Conservation (phyloP, 2,888 invertebrate genomes). For the Acleris sparsana region DNA sequence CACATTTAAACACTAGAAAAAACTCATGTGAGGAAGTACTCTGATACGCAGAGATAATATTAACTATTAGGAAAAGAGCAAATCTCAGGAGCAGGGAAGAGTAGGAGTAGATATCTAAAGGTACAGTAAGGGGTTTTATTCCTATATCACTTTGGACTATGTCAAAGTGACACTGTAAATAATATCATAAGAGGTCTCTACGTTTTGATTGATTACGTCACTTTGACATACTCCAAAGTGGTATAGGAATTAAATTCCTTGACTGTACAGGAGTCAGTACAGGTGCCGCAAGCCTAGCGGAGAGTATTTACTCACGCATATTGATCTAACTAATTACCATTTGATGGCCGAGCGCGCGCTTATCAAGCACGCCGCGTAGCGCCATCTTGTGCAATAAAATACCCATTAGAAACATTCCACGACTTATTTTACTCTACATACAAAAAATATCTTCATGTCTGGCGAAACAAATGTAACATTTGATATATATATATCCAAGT, state of each 20-base stretch:
- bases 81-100: constrained; percentile 12
- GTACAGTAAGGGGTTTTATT: no score
- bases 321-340: constrained; percentile 56
- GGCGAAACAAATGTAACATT: not conserved
- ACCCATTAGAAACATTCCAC: constrained; percentile 23
- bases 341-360: constrained; percentile 54
- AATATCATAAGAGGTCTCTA: no score
- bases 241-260: no score
- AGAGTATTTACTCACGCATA: constrained; percentile 10
- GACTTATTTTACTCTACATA: constrained; percentile 20
- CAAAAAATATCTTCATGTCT: constrained; percentile 42
- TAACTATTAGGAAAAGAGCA: no score
- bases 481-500: constrained; percentile 20
- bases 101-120: not conserved
- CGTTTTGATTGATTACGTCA: no score
- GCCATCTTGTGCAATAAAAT: constrained; percentile 62
- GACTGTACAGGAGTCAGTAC: not conserved
- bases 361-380: constrained; percentile 56
- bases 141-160: no score
- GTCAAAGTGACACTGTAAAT: no score
- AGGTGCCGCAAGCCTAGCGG: not conserved
- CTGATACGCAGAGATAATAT: no score
- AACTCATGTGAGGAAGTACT: constrained; percentile 6
- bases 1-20: constrained; percentile 5
- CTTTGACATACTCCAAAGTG: no score